Percentiles rank a stretch among this genome's conserved stretches.
Evolutionary conservation across 2,113 vertebrate species (phyloP).

Genomic region (Ceyx cyanopectus): DNA sequence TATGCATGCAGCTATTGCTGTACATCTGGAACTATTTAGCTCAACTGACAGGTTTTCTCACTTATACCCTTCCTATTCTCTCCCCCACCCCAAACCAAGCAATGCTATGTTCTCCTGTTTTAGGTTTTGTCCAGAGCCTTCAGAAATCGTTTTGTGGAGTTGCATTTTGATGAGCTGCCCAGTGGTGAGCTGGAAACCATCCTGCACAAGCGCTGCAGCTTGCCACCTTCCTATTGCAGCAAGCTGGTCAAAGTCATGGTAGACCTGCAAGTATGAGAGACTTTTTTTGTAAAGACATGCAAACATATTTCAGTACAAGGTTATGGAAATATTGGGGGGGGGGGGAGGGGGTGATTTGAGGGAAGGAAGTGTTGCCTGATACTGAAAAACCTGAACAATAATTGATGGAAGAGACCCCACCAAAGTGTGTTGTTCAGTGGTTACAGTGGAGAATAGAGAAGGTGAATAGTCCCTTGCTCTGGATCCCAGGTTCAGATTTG

Average conservation of each 20-base stretch:
- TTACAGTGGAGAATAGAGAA: not conserved
- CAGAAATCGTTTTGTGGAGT: slow-evolving; percentile 95
- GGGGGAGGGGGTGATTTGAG: too few species aligned
- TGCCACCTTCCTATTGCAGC: slow-evolving; percentile 93
- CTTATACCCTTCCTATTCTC: not conserved
- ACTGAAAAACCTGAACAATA: not conserved
- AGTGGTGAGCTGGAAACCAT: slow-evolving; percentile 92
- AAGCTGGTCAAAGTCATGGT: slow-evolving; percentile 95
- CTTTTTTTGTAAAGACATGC: not conserved
- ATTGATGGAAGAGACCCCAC: not conserved
- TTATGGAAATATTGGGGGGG: not conserved
- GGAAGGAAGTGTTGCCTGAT: not conserved
- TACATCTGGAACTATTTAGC: not conserved
- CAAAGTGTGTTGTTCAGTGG: not conserved
- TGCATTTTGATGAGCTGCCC: slow-evolving; percentile 96
- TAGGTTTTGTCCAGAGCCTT: slow-evolving; percentile 96
- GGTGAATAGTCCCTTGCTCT: not conserved
- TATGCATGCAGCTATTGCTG: not conserved
- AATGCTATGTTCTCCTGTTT: not conserved
- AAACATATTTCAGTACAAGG: not conserved
- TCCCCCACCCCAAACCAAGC: not conserved
- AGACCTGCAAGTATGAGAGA: slow-evolving; percentile 90
- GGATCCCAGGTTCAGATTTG: not conserved
- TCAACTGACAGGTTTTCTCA: not conserved
- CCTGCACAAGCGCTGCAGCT: slow-evolving; percentile 90